Percentiles rank a stretch among this genome's conserved stretches.
These are phyloP conservation scores for Prolemur simus DNA, from an alignment of 2,113 vertebrate species.

Conservation along the genomic window DNA sequence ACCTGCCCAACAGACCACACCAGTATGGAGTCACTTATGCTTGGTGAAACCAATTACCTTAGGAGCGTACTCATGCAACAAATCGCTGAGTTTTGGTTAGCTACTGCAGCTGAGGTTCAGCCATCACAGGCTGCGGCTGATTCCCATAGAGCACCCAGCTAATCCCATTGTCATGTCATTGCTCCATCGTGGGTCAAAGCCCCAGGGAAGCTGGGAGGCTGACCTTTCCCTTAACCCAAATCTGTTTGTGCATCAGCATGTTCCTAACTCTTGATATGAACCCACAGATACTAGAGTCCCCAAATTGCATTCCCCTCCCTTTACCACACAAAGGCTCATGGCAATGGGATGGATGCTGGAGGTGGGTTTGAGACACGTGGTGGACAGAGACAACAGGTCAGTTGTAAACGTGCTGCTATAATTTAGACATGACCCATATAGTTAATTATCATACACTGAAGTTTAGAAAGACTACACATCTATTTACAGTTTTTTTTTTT, in stretches of 20 bases:
- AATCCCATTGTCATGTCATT: neutral
- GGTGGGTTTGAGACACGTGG: neutral
- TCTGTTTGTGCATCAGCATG: too few relatives aligned
- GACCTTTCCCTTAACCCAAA: neutral
- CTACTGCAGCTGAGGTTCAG: neutral
- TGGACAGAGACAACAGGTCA: neutral
- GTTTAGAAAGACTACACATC: neutral
- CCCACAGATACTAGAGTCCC: neutral
- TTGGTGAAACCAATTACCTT: neutral
- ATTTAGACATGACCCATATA: neutral
- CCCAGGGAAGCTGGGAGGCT: neutral
- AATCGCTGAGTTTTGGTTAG: neutral
- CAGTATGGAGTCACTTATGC: neutral
- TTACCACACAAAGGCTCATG: rapidly evolving
- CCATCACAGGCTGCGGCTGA: neutral
- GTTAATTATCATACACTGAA: neutral
- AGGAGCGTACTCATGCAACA: neutral
- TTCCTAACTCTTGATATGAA: neutral
- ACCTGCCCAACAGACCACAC: neutral
- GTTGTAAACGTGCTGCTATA: neutral
- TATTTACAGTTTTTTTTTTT: neutral
- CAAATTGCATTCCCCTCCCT: neutral
- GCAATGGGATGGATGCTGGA: neutral
- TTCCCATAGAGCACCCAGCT: neutral
- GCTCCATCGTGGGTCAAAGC: neutral